phyloP scores from a whole-genome alignment of 2,888 invertebrate genomes.

The Oasisia sp. region DNA sequence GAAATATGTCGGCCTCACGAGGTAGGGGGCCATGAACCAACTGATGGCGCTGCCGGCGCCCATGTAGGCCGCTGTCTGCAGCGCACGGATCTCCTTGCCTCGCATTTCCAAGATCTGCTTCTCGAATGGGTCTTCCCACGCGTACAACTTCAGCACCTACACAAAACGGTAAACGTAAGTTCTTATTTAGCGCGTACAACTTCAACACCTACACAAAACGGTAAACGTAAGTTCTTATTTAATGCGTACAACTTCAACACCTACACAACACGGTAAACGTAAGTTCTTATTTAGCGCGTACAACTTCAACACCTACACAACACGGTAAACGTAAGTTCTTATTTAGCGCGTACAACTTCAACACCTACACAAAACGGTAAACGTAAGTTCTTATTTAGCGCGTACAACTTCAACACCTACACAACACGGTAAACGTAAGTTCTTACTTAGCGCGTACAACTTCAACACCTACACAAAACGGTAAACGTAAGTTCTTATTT shows the following conservation, averaged over 20 bases:
- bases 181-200: too few relatives aligned
- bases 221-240: too few relatives aligned
- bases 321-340: too few relatives aligned
- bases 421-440: not conserved
- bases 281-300: too few relatives aligned
- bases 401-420: constrained; percentile 68
- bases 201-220: too few relatives aligned
- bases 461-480: too few relatives aligned
- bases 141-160: constrained; percentile 68
- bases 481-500: too few relatives aligned
- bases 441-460: too few relatives aligned
- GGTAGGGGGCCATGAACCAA: constrained; percentile 93
- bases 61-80: constrained; percentile 84
- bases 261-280: constrained; percentile 45
- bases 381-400: too few relatives aligned
- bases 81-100: constrained; percentile 86
- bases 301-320: too few relatives aligned
- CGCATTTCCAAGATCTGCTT: constrained; percentile 74
- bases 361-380: too few relatives aligned
- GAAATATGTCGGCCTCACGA: constrained; percentile 72
- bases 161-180: not conserved
- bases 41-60: constrained; percentile 82
- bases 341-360: too few relatives aligned
- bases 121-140: constrained; percentile 69
- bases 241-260: constrained; percentile 69